Percentiles rank a stretch among this genome's conserved stretches.
phyloP scores from a whole-genome alignment of 2,797 vertebrate genomes.

The Mormyrus proboscirostris region DNA sequence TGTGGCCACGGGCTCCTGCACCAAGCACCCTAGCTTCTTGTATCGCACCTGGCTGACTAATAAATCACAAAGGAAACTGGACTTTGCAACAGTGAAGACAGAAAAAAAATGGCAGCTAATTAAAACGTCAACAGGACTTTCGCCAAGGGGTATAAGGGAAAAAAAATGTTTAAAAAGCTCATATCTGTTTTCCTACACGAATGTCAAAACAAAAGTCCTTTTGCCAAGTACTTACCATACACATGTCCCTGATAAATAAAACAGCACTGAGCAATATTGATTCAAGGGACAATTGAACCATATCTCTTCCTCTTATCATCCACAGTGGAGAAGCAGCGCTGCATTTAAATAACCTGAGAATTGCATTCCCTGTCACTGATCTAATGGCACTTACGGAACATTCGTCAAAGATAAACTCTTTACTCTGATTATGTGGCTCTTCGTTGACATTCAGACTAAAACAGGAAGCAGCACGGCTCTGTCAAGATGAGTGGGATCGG shows the following conservation, averaged over 20 bases:
- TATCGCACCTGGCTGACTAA: background rate
- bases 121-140: conserved; percentile 1
- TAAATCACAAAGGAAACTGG: background rate
- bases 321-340: background rate
- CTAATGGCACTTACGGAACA: conserved; percentile 1
- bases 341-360: conserved; percentile 20
- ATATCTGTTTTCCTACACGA: background rate
- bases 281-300: conserved; percentile 19
- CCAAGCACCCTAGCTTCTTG: background rate
- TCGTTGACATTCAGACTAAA: background rate
- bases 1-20: background rate
- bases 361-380: conserved; percentile 7
- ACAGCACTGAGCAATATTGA: conserved; percentile 15
- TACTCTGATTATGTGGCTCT: conserved; percentile 5
- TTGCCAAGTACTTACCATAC: conserved; percentile 10
- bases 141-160: background rate
- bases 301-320: conserved; percentile 19
- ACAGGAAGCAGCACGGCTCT: background rate
- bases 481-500: conserved; percentile 9
- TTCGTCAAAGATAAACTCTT: conserved; percentile 13
- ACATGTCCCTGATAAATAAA: conserved; percentile 20
- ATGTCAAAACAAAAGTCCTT: conserved; percentile 16
- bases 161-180: conserved; percentile 12
- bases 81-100: background rate
- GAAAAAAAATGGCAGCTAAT: background rate